phyloP scores from a whole-genome alignment of 1,140 invertebrate genomes.

The Danaus melanippus region DNA sequence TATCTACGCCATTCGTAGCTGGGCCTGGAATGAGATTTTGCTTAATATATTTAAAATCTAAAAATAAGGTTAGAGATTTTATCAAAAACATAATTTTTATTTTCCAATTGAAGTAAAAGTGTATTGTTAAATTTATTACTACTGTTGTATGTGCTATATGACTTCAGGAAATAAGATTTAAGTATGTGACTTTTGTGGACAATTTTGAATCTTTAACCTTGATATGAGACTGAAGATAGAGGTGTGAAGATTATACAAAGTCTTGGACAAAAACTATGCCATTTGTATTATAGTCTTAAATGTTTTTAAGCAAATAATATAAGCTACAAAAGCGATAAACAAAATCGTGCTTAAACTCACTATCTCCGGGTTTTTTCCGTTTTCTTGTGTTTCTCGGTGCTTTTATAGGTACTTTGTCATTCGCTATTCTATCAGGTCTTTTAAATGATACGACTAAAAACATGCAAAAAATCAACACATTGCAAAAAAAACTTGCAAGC shows the following conservation, averaged over 20 bases:
- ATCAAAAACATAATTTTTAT: too few relatives aligned
- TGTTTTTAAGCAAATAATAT: not conserved
- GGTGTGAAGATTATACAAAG: not conserved
- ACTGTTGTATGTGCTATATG: too few relatives aligned
- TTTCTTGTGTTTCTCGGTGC: slow-evolving; percentile 73
- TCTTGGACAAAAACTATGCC: slow-evolving; percentile 1
- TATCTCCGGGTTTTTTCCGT: slow-evolving; percentile 82
- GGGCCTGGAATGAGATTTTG: slow-evolving; percentile 31
- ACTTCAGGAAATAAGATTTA: too few relatives aligned
- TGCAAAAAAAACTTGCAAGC: slow-evolving; percentile 12
- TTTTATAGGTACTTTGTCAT: slow-evolving; percentile 35
- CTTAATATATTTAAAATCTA: not conserved
- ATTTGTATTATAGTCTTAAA: not conserved
- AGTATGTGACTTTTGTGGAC: too few relatives aligned
- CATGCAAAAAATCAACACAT: slow-evolving; percentile 42
- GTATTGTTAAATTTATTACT: too few relatives aligned
- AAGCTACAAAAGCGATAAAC: slow-evolving; percentile 1
- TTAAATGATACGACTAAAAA: slow-evolving; percentile 70
- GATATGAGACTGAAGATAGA: too few relatives aligned
- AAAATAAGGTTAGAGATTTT: slow-evolving; percentile 1
- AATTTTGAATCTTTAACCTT: too few relatives aligned
- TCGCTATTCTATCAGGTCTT: slow-evolving; percentile 55
- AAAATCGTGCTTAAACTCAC: slow-evolving; percentile 70
- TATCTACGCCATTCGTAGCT: slow-evolving; percentile 68
- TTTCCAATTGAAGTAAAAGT: too few relatives aligned